phyloP scores from a whole-genome alignment of 53 echinoderm and acorn worm genomes.

The Temnopleurus reevesii region DNA sequence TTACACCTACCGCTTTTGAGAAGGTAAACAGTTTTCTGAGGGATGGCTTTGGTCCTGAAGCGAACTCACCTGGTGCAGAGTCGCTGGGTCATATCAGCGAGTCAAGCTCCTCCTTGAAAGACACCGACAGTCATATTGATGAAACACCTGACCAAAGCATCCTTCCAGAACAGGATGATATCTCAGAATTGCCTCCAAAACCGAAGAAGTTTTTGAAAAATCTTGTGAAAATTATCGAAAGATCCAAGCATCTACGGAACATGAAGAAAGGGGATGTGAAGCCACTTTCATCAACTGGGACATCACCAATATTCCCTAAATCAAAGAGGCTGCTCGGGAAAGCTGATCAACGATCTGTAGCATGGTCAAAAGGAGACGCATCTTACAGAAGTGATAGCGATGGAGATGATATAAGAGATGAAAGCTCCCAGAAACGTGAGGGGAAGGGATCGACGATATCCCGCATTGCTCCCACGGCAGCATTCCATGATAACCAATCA shows the following conservation, averaged over 20 bases:
- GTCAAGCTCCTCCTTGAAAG: not conserved
- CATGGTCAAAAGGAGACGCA: not conserved
- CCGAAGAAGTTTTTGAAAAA: not conserved
- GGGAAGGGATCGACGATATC: constrained; percentile 1
- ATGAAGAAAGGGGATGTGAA: not conserved
- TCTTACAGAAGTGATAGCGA: not conserved
- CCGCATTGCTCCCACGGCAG: not conserved
- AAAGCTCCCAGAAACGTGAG: not conserved
- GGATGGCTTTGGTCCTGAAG: not conserved
- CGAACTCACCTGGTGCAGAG: not conserved
- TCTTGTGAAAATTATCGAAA: not conserved
- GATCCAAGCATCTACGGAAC: not conserved
- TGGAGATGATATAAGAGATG: not conserved
- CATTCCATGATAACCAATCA: not conserved
- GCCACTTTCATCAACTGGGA: not conserved
- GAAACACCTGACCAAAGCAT: not conserved
- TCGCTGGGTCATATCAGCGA: not conserved
- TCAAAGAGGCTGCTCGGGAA: not conserved
- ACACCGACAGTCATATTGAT: not conserved
- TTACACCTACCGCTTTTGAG: constrained; percentile 26
- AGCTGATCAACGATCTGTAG: not conserved
- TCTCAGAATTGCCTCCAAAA: not conserved
- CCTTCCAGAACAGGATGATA: not conserved
- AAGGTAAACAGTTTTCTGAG: constrained; percentile 24
- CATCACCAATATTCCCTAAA: not conserved